Base-by-base conservation (phyloP, 2,888 invertebrate genomes). In the Patella ulyssiponensis region DNA sequence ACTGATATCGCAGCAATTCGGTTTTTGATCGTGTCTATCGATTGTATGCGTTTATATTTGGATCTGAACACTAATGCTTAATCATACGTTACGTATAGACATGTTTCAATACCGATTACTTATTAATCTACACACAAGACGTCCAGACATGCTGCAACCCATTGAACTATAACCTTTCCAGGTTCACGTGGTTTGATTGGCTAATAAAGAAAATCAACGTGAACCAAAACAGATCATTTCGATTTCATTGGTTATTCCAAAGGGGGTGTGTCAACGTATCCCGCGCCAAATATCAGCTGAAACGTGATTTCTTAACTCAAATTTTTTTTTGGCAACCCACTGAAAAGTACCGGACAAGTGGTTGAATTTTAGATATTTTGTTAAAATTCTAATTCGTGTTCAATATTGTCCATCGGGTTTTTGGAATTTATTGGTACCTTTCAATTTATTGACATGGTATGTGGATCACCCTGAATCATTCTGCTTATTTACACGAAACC, bases 221-320 rank as follows among this genome's bases (percentile, higher is more conserved):
- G 44, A 71, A 71, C 71, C 76, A 53, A 56, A 54, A 71, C 33
- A 71, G 72, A 74, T 72, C 75, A 71, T 58, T 33, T 20, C 54
- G 11, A 51, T 80, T 73, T 84, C 75, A 86, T 86, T 87, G 86
- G 86, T 70, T 71, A 44, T 23, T 15, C 4, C 53, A 17, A 79
- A 78, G 83, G 82, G 78, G 86, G 86, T 84, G 86, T 81, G 79
- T 73, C 79, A 73, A 71, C 72, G 78, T 78, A 86, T 87, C 85
- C 84, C 87, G 87, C 87, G 87, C 87, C 86, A 87, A 87, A 85
- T 86, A 73, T 76, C 20, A 69, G 74, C 56, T 74, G 64, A 64
- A 64, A 74, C 44, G n/a, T 44, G 44, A 44, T 44, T 44, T 44
- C 44, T 44, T 44, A 44, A 44, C 9, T 44, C 44, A 44, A 44